These are phyloP conservation scores for Phyllotis vaccarum DNA, from an alignment of 2,797 vertebrate species.

Conservation along the genomic window DNA sequence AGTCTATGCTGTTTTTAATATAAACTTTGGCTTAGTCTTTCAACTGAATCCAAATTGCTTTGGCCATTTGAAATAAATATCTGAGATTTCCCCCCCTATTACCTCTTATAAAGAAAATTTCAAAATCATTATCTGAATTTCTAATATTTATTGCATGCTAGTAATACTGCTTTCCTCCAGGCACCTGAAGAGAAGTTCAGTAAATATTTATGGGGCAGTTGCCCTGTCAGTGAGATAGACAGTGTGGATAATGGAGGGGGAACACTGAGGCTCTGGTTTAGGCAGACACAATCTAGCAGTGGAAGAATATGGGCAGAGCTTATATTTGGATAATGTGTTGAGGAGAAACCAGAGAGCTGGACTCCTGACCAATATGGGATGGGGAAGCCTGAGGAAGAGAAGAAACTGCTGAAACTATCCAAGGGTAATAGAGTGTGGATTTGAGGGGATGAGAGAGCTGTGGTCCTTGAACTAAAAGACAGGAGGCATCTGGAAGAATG, in stretches of 20 bases:
- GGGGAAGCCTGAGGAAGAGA: background rate
- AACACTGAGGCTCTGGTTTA: background rate
- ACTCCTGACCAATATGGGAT: background rate
- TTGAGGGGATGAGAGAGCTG: background rate
- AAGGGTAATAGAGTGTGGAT: background rate
- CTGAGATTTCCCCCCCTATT: background rate
- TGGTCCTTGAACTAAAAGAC: background rate
- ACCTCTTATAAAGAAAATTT: background rate
- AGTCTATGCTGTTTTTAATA: background rate
- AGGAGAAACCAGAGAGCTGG: background rate
- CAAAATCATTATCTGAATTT: slow-evolving; percentile 18
- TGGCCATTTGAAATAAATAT: slow-evolving; percentile 37
- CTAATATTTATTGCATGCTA: background rate
- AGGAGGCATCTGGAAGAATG: background rate
- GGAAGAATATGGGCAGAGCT: background rate
- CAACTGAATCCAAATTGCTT: slow-evolving; percentile 15
- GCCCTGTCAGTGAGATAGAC: background rate
- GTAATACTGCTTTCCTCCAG: slow-evolving; percentile 38
- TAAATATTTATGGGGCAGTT: background rate
- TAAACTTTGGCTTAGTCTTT: background rate
- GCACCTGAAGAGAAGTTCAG: background rate
- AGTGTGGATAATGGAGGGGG: background rate
- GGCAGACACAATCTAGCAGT: background rate
- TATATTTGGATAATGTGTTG: background rate
- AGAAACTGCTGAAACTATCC: background rate